A percentile compares a stretch with the other conserved stretches of the same genome.
phyloP scores from a whole-genome alignment of 2,113 vertebrate genomes.

The Phoxinus phoxinus region DNA sequence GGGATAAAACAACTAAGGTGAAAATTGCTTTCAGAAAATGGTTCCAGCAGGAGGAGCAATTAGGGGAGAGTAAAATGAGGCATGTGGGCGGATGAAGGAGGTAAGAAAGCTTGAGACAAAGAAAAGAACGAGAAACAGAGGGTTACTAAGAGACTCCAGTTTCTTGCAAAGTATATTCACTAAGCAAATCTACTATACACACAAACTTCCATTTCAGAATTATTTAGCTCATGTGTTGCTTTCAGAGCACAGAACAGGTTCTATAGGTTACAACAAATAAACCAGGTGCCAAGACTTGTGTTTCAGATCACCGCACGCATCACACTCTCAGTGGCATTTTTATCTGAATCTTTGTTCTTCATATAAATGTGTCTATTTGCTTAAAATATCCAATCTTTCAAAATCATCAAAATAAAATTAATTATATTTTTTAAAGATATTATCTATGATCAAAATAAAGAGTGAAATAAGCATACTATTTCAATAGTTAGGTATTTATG shows the following conservation, averaged over 20 bases:
- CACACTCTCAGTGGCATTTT: neutral
- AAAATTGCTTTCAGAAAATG: conserved; percentile 36
- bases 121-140: neutral
- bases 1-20: neutral
- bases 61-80: neutral
- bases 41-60: conserved; percentile 14
- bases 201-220: neutral
- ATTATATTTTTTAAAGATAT: neutral
- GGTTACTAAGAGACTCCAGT: conserved; percentile 5
- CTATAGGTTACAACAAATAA: neutral
- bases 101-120: neutral
- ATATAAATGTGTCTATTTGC: neutral
- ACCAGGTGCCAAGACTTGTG: neutral
- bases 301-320: neutral
- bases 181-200: neutral
- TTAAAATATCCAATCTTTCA: neutral
- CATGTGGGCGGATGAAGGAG: neutral
- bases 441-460: neutral
- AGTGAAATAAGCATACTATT: neutral
- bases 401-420: neutral
- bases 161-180: neutral
- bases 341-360: neutral
- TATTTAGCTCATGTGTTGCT: no score
- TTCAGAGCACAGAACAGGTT: neutral
- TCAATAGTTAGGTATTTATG: neutral